Evolutionary conservation across 1,140 invertebrate species (phyloP).

Genomic region (Musca domestica): DNA sequence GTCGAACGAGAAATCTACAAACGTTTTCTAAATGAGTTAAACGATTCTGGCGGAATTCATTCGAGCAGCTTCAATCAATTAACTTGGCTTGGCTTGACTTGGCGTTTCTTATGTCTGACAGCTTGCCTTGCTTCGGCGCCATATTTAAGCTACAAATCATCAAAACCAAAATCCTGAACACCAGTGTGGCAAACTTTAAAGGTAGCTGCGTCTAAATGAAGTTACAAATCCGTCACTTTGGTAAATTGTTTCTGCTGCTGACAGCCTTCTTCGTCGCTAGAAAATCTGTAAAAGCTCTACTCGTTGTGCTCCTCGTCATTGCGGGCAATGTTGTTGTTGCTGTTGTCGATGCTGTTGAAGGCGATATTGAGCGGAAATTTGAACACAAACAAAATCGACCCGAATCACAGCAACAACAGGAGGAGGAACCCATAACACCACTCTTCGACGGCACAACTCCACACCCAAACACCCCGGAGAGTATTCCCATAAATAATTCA

Average conservation of each 20-base stretch:
- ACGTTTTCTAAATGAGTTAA: no score
- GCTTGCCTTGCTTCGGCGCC: no score
- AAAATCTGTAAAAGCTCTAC: conserved; percentile 37
- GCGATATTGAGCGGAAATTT: conserved; percentile 17
- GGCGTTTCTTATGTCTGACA: no score
- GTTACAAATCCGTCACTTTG: conserved; percentile 53
- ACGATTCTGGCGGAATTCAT: no score
- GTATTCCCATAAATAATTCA: background rate
- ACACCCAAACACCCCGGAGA: background rate
- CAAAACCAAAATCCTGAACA: no score
- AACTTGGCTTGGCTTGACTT: no score
- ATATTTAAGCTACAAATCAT: no score
- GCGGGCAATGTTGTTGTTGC: background rate
- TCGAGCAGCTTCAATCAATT: no score
- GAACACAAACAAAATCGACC: background rate
- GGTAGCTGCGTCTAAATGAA: conserved; percentile 43
- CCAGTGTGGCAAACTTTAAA: no score
- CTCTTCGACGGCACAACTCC: background rate
- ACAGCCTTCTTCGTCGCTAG: conserved; percentile 49
- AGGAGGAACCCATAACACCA: conserved; percentile 17
- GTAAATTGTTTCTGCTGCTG: conserved; percentile 54
- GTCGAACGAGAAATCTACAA: no score
- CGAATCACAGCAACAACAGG: background rate
- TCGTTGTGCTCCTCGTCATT: background rate
- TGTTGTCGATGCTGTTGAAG: conserved; percentile 11